Evolutionary conservation across 2,113 vertebrate genomes (phyloP), one percentile per base, ranked within the genome.

Genomic region (Planiliza haematocheilus): DNA sequence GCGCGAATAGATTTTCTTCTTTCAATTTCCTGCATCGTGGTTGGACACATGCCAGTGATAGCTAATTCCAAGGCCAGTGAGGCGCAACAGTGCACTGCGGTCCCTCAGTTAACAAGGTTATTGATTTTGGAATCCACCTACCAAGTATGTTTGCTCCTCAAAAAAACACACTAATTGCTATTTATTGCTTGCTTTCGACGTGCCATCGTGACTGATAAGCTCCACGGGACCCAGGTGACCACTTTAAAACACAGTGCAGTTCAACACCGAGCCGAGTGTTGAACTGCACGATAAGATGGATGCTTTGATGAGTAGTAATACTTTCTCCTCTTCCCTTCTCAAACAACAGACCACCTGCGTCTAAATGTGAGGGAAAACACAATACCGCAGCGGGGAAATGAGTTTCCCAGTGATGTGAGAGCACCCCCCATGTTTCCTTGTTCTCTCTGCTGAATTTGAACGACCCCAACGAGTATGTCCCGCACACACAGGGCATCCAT

Each of bases 51-150:
- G 71, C 57, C 48, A 74, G 70, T 18, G 24, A 69, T 51, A 67
- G 65, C 63, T 88, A 62, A 89, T 86, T 85, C 69, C 12, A 20
- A 63, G 77, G 74, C 21, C 81, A 83, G 75, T 60, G 60, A 86
- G 65, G 80, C 80, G 85, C 60, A 84, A 48, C 69, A 21, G 49
- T 60, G 52, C 30, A 24, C 74, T 38, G 61, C 84, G 63, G 68
- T 76, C 50, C 36, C 84, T 82, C 77, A 14, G 64, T 83, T 86
- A 90, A 89, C 77, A 81, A 83, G 85, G 65, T 88, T 89, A 91
- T 91, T 88, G 91, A 91, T 91, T 86, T 84, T 86, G 59, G 48
- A 82, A 86, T 70, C 69, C 56, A 70, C 68, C 72, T 37, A 65
- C 55, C 58, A 60, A 82, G 61, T 74, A 81, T 45, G 51, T 42